phyloP scores from a whole-genome alignment of 2,888 invertebrate genomes.

The Scaptomyza polygonia region DNA sequence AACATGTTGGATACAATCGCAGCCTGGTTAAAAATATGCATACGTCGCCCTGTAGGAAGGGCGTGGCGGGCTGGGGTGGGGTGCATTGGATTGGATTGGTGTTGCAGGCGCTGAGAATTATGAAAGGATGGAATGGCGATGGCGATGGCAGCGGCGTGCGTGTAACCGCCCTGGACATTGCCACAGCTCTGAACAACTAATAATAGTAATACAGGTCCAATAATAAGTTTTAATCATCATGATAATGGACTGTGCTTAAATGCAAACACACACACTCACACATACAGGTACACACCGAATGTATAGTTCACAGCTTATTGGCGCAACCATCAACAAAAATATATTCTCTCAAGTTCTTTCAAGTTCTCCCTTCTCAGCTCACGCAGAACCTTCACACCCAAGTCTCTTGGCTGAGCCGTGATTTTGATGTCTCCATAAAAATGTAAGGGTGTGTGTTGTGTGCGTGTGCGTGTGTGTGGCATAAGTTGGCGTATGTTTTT shows the following conservation, averaged over 20 bases:
- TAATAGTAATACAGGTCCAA: constrained; percentile 78
- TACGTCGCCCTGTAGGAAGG: constrained; percentile 29
- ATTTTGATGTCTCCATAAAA: constrained; percentile 75
- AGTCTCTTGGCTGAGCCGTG: constrained; percentile 23
- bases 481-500: constrained; percentile 56
- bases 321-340: constrained; percentile 25
- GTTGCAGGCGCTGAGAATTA: constrained; percentile 46
- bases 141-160: constrained; percentile 65
- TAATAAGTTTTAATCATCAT: constrained; percentile 80
- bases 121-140: constrained; percentile 65
- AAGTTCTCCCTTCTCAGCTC: background rate
- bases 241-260: constrained; percentile 71
- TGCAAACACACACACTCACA: constrained; percentile 19
- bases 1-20: constrained; percentile 77
- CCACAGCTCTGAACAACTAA: constrained; percentile 48
- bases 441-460: constrained; percentile 35
- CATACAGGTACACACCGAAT: background rate
- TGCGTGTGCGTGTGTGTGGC: constrained; percentile 37
- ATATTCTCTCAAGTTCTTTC: constrained; percentile 10
- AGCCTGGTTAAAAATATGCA: constrained; percentile 77
- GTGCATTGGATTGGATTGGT: constrained; percentile 16
- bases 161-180: constrained; percentile 59
- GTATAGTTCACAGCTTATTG: constrained; percentile 41
- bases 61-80: constrained; percentile 6
- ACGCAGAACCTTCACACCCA: constrained; percentile 33